A percentile compares a stretch with the other conserved stretches of the same genome.
Conservation (phyloP, 1,140 invertebrate species). For the Cyclargus thomasi region DNA sequence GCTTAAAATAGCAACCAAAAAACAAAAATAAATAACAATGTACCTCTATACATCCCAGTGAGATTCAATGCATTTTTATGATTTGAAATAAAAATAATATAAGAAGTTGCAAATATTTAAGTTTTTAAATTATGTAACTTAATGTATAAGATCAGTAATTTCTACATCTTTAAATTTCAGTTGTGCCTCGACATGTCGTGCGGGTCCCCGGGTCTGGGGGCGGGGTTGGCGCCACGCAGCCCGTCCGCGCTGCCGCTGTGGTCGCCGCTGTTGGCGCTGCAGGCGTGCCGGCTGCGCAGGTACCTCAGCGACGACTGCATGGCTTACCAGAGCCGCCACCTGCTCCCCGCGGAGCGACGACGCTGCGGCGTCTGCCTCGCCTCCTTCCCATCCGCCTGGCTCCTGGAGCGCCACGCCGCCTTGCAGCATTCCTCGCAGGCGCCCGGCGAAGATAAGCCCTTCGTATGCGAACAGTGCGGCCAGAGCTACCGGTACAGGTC, state of each 20-base stretch:
- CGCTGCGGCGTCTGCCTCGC: slow-evolving; percentile 87
- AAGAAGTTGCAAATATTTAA: not conserved
- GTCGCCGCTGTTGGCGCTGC: slow-evolving; percentile 69
- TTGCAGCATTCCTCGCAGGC: slow-evolving; percentile 81
- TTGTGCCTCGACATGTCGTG: slow-evolving; percentile 67
- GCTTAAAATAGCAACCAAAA: too few relatives aligned
- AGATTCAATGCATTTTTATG: too few relatives aligned
- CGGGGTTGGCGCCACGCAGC: slow-evolving; percentile 75
- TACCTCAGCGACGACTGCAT: slow-evolving; percentile 67
- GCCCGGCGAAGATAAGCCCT: slow-evolving; percentile 88
- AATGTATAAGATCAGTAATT: not conserved
- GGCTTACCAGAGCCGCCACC: slow-evolving; percentile 58
- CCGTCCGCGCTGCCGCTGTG: slow-evolving; percentile 75
- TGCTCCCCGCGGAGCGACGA: slow-evolving; percentile 74
- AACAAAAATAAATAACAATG: too few relatives aligned
- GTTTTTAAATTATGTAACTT: not conserved
- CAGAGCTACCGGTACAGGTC: slow-evolving; percentile 92
- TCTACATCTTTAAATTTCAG: slow-evolving; percentile 38
- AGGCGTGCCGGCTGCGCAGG: slow-evolving; percentile 71
- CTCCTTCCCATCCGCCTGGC: slow-evolving; percentile 87
- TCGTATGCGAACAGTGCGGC: slow-evolving; percentile 92
- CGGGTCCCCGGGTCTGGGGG: slow-evolving; percentile 43
- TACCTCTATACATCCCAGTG: too few relatives aligned
- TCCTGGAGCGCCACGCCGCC: slow-evolving; percentile 86
- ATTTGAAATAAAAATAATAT: too few relatives aligned